phyloP scores from a whole-genome alignment of 1,140 invertebrate genomes.

The Parasteatoda tepidariorum region DNA sequence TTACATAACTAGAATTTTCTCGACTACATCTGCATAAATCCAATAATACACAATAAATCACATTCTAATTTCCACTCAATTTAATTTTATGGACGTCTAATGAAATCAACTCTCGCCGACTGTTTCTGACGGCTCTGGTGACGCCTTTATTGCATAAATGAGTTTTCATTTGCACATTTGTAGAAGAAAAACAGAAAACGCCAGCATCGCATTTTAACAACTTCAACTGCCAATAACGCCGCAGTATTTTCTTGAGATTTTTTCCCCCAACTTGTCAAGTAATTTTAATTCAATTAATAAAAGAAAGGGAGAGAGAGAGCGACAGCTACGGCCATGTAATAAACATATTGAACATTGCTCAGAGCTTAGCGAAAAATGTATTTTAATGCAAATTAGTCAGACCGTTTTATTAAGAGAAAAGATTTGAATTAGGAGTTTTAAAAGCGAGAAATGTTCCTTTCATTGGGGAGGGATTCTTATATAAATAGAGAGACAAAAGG shows the following conservation, averaged over 20 bases:
- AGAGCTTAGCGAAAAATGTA: constrained; percentile 21
- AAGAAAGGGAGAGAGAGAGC: background rate
- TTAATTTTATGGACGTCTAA: constrained; percentile 42
- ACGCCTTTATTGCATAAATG: constrained; percentile 40
- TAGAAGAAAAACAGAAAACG: background rate
- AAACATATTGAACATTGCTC: constrained; percentile 29
- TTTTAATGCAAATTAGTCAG: constrained; percentile 38
- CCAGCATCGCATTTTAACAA: background rate
- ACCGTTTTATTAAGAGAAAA: background rate
- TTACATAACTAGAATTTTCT: too few species aligned
- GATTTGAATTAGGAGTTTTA: background rate
- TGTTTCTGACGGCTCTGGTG: constrained; percentile 20
- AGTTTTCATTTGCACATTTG: constrained; percentile 40
- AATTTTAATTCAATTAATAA: constrained; percentile 36
- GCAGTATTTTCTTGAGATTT: background rate
- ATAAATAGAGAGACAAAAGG: background rate
- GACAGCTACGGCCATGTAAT: background rate
- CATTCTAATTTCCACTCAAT: constrained; percentile 40
- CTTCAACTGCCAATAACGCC: background rate
- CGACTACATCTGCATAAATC: constrained; percentile 29
- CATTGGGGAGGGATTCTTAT: background rate
- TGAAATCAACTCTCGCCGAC: constrained; percentile 23
- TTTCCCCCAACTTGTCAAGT: constrained; percentile 1
- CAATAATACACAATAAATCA: constrained; percentile 45
- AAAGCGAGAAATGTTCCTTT: constrained; percentile 1